phyloP scores from a whole-genome alignment of 1,140 invertebrate species.

The Papilio aristodemus region DNA sequence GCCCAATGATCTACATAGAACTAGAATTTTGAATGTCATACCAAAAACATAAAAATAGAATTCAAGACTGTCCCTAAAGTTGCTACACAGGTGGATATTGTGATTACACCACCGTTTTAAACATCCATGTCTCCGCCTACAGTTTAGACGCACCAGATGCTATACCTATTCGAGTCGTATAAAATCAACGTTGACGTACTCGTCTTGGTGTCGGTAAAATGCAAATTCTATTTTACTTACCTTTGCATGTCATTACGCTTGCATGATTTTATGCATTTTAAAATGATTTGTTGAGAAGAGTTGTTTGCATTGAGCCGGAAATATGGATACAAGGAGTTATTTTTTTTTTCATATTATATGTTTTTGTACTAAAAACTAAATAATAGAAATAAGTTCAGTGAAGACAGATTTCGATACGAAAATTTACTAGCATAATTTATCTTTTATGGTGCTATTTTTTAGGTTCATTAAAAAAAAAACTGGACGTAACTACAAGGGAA shows the following conservation, averaged over 20 bases:
- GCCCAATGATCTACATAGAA: background rate
- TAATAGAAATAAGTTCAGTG: no score
- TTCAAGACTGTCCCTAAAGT: background rate
- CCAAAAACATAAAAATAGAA: no score
- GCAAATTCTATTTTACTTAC: conserved; percentile 17
- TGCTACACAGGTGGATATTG: conserved; percentile 6
- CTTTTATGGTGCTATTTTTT: no score
- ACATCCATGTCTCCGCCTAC: conserved; percentile 68
- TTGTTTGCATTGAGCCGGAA: background rate
- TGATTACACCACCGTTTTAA: conserved; percentile 70
- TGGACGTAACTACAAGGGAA: no score
- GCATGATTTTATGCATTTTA: background rate
- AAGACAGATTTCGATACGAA: no score
- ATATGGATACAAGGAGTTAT: background rate
- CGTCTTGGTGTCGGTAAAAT: conserved; percentile 9
- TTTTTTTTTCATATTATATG: no score
- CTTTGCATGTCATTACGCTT: background rate
- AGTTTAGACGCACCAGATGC: conserved; percentile 72
- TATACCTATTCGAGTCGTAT: conserved; percentile 55
- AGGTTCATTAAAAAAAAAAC: no score
- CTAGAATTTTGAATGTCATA: background rate
- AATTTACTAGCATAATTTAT: no score
- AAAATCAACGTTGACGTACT: conserved; percentile 24
- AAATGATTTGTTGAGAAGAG: background rate
- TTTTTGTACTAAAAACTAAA: no score